phyloP scores from a whole-genome alignment of 2,888 invertebrate genomes.

The Eupithecia vulgata region DNA sequence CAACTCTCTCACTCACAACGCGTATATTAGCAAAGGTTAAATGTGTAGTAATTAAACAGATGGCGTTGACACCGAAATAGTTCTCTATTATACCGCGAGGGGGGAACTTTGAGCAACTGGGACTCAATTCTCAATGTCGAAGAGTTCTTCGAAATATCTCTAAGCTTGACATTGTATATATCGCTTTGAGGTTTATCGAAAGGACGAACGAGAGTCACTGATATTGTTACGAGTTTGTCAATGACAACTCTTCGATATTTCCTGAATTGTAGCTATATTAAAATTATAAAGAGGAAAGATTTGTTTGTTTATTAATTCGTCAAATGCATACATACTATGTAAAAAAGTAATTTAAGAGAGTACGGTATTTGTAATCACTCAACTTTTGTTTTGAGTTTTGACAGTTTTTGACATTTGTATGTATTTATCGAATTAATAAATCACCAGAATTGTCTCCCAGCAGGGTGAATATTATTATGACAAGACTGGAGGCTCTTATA shows the following conservation, averaged over 20 bases:
- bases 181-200: not conserved
- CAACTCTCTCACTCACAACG: constrained; percentile 29
- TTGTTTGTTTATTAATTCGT: too few relatives aligned
- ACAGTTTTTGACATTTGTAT: not conserved
- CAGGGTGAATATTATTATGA: constrained; percentile 24
- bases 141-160: not conserved
- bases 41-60: constrained; percentile 32
- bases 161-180: not conserved
- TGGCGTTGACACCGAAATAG: constrained; percentile 30
- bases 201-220: not conserved
- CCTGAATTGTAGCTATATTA: not conserved
- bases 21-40: constrained; percentile 15
- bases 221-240: not conserved
- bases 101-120: constrained; percentile 11
- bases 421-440: not conserved
- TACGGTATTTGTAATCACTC: not conserved
- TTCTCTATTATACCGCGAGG: constrained; percentile 16
- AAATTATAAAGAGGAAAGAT: not conserved
- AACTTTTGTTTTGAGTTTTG: too few relatives aligned
- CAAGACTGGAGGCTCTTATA: constrained; percentile 14
- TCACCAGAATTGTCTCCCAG: constrained; percentile 1
- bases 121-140: not conserved
- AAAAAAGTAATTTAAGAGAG: too few relatives aligned
- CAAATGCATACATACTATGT: too few relatives aligned
- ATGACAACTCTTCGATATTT: not conserved